These are phyloP conservation scores for Netelia fuscicornis DNA, from an alignment of 2,888 invertebrate genomes.

Conservation along the genomic window DNA sequence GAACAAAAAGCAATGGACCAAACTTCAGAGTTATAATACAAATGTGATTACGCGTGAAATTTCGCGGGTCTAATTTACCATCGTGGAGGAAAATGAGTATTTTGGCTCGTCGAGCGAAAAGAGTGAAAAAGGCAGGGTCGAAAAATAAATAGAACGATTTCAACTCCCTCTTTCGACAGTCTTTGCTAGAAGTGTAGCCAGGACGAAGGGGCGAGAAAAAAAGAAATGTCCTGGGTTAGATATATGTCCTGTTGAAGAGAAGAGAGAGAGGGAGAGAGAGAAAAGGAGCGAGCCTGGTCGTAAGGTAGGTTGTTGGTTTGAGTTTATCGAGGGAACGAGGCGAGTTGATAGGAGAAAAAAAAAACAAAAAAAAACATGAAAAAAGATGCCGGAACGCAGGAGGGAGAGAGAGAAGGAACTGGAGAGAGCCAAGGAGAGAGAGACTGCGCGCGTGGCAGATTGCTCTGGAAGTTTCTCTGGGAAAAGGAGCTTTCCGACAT, in stretches of 20 bases:
- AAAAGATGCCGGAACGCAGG: not conserved
- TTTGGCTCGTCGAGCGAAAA: not conserved
- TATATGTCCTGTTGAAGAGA: not conserved
- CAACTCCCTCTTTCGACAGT: not conserved
- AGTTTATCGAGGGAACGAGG: slow-evolving; percentile 5
- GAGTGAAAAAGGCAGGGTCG: not conserved
- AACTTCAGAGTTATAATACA: too few species aligned
- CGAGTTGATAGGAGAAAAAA: slow-evolving; percentile 13
- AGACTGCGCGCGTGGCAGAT: not conserved
- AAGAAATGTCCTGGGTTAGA: slow-evolving; percentile 8
- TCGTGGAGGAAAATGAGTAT: not conserved
- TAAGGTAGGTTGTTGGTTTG: not conserved
- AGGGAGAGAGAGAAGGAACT: not conserved
- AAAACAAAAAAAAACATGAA: not conserved
- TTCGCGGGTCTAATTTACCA: too few species aligned
- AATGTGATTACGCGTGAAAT: too few species aligned
- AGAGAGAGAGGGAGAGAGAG: not conserved
- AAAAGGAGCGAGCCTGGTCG: not conserved
- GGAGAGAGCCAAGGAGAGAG: not conserved
- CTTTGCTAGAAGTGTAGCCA: not conserved
- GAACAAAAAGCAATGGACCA: too few species aligned
- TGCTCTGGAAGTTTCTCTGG: too few species aligned
- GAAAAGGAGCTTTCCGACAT: not conserved
- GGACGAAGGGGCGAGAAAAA: not conserved
- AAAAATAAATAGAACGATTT: slow-evolving; percentile 30